Base-by-base conservation (phyloP, 1,140 invertebrate genomes). In the Pygmarrhopalites habei region DNA sequence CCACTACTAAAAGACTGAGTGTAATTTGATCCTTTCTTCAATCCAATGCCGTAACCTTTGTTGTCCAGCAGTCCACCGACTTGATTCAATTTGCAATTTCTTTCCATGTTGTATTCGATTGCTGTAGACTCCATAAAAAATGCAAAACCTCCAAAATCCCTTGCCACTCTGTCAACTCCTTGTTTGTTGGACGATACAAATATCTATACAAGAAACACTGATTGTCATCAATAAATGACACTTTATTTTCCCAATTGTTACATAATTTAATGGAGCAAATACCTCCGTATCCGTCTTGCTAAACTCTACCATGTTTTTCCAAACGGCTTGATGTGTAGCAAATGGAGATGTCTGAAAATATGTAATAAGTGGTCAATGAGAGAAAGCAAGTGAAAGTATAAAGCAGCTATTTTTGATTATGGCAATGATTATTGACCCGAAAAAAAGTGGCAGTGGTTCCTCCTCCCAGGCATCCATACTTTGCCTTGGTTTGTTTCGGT, bases 401-500 rank as follows among this genome's bases (percentile, higher is more conserved):
- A 30, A 35, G n/a, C n/a, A n/a, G n/a, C n/a, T n/a, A n/a, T n/a
- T n/a, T 47, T 5, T 5, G 23, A 53, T 7, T 53, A 53, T 53
- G 53, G n/a, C n/a, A 56, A 39, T n/a, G 15, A 19, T n/a, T 7
- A 21, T 75, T 81, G 81, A 96, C 92, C 78, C 88, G 83, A 73
- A 95, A 95, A 76, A 95, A 95, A 41, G 88, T 85, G 10, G 88
- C 87, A 0, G 91, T 98, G 29, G 91, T 92, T 39, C 95, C 94
- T 44, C 88, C 90, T 73, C 87, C 83, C 17, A 95, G 77, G n/a
- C 89, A 90, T 1, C 95, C 95, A 75, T 98, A 98, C 76, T 95
- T 92, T 68, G 98, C 95, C 79, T 92, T 90, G 0, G 90, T 94
- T 76, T 98, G 94, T 75, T 92, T 94, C 10, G 93, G 90, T 49